Conservation (phyloP, 2,797 vertebrate genomes). For the Enteromius thamalakanensis region DNA sequence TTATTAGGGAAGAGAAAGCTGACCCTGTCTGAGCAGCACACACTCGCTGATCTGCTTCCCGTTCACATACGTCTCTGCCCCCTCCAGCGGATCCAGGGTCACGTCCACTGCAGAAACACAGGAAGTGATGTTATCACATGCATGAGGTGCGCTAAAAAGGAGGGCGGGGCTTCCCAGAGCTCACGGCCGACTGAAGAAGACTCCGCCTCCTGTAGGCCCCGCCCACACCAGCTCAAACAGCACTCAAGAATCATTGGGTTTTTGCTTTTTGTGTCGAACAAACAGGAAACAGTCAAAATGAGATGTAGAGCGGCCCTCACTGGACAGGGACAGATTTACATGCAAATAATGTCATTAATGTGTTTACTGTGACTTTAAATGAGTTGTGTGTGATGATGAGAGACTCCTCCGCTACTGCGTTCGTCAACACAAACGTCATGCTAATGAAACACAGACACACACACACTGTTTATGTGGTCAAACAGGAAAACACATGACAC, state of each 20-base stretch:
- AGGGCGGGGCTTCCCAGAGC: background rate
- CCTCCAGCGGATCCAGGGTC: conserved; percentile 82
- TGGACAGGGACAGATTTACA: background rate
- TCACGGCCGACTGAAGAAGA: background rate
- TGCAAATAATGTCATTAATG: background rate
- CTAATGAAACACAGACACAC: background rate
- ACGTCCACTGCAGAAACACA: conserved; percentile 76
- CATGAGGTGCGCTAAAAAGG: background rate
- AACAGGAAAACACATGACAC: background rate
- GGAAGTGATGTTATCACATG: background rate
- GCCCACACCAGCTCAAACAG: background rate
- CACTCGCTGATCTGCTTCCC: conserved; percentile 83
- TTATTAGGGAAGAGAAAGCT: background rate
- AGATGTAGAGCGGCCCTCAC: background rate
- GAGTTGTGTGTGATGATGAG: background rate
- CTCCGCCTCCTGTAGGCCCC: too few relatives aligned
- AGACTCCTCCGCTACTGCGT: background rate
- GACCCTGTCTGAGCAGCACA: conserved; percentile 83
- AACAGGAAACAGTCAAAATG: background rate
- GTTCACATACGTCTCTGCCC: conserved; percentile 86
- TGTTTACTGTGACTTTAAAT: background rate
- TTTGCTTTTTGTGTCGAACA: too few relatives aligned
- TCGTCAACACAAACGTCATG: background rate
- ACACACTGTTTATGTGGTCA: background rate
- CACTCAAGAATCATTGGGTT: background rate